These are phyloP conservation scores for Allophyes oxyacanthae DNA, from an alignment of 2,888 invertebrate species.

Conservation along the genomic window DNA sequence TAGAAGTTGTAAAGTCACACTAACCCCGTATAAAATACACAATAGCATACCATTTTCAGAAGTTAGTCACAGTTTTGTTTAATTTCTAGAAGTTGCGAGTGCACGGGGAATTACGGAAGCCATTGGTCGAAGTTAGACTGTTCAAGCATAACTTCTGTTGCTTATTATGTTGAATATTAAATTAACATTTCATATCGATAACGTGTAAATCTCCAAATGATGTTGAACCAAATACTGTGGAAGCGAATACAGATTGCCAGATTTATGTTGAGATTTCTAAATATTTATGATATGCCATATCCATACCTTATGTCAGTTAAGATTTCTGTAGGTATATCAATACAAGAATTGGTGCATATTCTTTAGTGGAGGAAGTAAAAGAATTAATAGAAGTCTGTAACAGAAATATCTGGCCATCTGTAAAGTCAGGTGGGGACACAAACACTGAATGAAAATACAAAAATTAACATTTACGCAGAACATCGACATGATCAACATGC, in stretches of 20 bases:
- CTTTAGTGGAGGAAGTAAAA: no score
- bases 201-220: constrained; percentile 54
- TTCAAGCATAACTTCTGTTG: constrained; percentile 12
- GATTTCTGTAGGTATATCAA: no score
- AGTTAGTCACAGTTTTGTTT: constrained; percentile 22
- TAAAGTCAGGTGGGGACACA: constrained; percentile 38
- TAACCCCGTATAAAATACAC: constrained; percentile 15
- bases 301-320: no score
- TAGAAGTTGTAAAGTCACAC: constrained; percentile 20
- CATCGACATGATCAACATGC: constrained; percentile 67
- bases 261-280: constrained; percentile 16
- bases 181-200: constrained; percentile 31
- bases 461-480: constrained; percentile 59
- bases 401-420: constrained; percentile 44
- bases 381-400: background rate
- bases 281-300: no score
- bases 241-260: constrained; percentile 52
- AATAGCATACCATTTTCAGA: constrained; percentile 25
- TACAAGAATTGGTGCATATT: background rate
- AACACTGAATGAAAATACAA: constrained; percentile 49
- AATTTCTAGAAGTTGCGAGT: constrained; percentile 29
- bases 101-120: constrained; percentile 17
- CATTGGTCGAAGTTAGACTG: constrained; percentile 22
- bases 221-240: constrained; percentile 52
- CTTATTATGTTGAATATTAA: constrained; percentile 23